Conservation (phyloP, 2,888 invertebrate species). For the Hipparchia semele region DNA sequence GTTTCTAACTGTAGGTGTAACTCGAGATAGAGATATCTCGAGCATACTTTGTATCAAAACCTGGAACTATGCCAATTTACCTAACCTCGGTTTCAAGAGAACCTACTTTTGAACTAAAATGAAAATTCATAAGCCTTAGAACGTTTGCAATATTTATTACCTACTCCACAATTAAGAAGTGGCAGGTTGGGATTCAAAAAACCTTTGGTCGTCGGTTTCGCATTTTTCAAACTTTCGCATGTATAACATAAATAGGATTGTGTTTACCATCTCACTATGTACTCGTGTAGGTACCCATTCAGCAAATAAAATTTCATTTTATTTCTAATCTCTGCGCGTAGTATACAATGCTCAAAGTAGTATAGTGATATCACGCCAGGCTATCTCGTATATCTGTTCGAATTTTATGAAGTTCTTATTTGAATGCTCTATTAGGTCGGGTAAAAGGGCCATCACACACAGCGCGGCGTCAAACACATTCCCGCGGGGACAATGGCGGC, state of each 20-base stretch:
- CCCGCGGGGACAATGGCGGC: slow-evolving; percentile 17
- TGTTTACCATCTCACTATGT: too few relatives aligned
- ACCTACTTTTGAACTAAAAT: neutral
- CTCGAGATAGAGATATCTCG: neutral
- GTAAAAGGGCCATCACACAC: slow-evolving; percentile 4
- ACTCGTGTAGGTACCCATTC: too few relatives aligned
- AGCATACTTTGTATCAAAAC: neutral
- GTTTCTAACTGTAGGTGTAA: neutral
- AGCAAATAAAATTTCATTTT: too few relatives aligned
- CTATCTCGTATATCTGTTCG: too few relatives aligned
- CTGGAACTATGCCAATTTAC: neutral
- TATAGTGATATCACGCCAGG: too few relatives aligned
- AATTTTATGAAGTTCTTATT: too few relatives aligned
- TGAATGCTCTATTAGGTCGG: neutral
- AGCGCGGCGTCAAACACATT: slow-evolving; percentile 25
- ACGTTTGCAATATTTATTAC: neutral
- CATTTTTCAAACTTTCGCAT: too few relatives aligned
- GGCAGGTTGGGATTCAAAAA: too few relatives aligned
- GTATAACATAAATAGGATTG: too few relatives aligned
- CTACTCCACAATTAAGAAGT: neutral
- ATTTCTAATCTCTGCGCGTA: too few relatives aligned
- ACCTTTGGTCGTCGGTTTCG: too few relatives aligned
- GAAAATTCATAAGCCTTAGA: neutral
- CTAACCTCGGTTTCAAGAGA: neutral
- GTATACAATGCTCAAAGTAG: too few relatives aligned